Evolutionary conservation across 2,888 invertebrate species (phyloP), one percentile per base, ranked within the genome.

Genomic region (Meiosimyza platycephala): DNA sequence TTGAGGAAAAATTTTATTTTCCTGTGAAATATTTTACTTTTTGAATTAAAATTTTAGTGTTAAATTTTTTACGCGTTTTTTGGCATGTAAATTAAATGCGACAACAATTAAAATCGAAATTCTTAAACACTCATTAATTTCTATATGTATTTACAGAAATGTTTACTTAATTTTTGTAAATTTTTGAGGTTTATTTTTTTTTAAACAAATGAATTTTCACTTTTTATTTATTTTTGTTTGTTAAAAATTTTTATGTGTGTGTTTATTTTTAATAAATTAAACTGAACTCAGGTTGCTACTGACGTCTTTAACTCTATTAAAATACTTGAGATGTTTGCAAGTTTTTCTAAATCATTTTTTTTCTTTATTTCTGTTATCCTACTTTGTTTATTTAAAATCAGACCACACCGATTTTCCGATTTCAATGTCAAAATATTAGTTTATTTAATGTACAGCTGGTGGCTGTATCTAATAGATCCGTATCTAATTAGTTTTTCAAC

Each of bases 371-470:
- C 18, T 15, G 12, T 28, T 65, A 9, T 7, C 7, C 7, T 40
- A 40, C 40, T 40, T 3, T 40, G 9, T 40, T 40, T 40, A 40
- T 40, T 1, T 40, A 9, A 40, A 40, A 40, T 40, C 40, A 40
- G 40, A 40, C 40, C 40, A 40, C 6, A 40, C 40, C 40, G 40
- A 40, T 68, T 68, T 47, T 48, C 50, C 59, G 18, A 57, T 16
- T 68, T 68, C 68, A 68, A 68, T 68, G 68, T 59, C 68, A 50
- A 40, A 55, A 18, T 57, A 22, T 60, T 72, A 9, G 59, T 57
- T 60, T 28, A 13, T 69, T 60, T 59, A 47, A 62, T 55, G 59
- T 60, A 22, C 65, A 48, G 65, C 15, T 7, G 13, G 16, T 33
- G 6, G 51, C n/a, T 28, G 65, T 18, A 22, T 6, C 65, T 50